A percentile compares a stretch with the other conserved stretches of the same genome.
These are phyloP conservation scores for Samia ricini DNA, from an alignment of 1,140 invertebrate species.

Conservation along the genomic window DNA sequence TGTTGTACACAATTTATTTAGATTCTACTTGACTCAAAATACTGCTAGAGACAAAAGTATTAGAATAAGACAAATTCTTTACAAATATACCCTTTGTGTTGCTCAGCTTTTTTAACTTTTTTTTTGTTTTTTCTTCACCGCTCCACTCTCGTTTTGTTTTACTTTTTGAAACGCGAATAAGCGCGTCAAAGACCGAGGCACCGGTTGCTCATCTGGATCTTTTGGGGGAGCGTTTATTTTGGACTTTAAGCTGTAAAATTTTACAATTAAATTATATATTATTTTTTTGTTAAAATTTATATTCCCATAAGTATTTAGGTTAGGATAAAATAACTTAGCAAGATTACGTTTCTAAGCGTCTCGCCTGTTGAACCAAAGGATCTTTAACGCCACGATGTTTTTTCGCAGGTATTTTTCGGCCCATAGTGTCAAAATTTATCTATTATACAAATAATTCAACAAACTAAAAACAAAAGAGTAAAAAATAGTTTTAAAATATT, in stretches of 20 bases:
- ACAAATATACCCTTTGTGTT: background rate
- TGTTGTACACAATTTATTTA: background rate
- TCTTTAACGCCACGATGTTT: slow-evolving; percentile 85
- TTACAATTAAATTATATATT: background rate
- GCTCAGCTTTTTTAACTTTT: background rate
- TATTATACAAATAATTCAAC: background rate
- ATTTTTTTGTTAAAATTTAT: slow-evolving; percentile 2
- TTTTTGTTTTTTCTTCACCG: slow-evolving; percentile 55
- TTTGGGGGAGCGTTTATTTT: slow-evolving; percentile 84
- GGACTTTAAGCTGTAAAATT: slow-evolving; percentile 77
- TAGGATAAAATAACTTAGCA: slow-evolving; percentile 11
- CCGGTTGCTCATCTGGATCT: slow-evolving; percentile 81
- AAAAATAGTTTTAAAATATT: no score
- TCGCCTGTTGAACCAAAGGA: slow-evolving; percentile 80
- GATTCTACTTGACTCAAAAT: no score
- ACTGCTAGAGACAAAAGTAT: no score
- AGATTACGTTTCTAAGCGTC: slow-evolving; percentile 78
- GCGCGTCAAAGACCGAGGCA: slow-evolving; percentile 80
- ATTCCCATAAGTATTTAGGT: slow-evolving; percentile 13
- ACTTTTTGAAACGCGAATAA: slow-evolving; percentile 79
- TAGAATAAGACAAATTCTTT: background rate
- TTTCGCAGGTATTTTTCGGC: slow-evolving; percentile 85
- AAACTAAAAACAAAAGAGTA: background rate
- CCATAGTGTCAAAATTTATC: slow-evolving; percentile 78
- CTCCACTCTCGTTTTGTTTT: slow-evolving; percentile 45